Evolutionary conservation across 1,140 invertebrate species (phyloP).

Genomic region (Argopecten irradians): DNA sequence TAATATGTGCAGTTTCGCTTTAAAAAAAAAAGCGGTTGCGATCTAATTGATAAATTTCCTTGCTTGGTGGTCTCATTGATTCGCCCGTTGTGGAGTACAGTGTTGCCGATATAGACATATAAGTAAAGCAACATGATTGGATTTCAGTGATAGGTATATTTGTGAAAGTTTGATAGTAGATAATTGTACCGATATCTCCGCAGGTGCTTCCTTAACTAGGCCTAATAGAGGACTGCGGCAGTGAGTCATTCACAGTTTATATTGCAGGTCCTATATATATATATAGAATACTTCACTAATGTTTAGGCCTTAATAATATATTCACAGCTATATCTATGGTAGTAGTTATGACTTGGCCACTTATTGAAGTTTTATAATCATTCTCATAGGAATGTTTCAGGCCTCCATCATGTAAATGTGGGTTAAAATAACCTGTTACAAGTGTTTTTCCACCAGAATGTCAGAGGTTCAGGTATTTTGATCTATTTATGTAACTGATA

Average conservation of each 20-base stretch:
- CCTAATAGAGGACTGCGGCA: background rate
- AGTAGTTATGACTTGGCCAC: background rate
- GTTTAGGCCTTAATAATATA: background rate
- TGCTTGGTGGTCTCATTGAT: conserved; percentile 15
- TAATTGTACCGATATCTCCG: background rate
- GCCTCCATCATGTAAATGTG: background rate
- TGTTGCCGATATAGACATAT: background rate
- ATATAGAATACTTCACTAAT: background rate
- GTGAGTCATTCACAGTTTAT: background rate
- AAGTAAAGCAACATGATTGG: background rate
- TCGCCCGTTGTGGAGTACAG: background rate
- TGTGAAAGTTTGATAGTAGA: background rate
- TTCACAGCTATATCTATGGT: background rate
- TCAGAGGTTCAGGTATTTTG: background rate
- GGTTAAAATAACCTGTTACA: background rate
- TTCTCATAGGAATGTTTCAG: background rate
- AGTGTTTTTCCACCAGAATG: background rate
- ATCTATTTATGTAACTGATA: too few relatives aligned
- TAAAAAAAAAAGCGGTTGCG: background rate
- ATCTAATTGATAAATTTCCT: conserved; percentile 10
- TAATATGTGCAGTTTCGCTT: background rate
- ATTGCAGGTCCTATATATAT: background rate
- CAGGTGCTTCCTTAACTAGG: background rate
- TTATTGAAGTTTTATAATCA: background rate
- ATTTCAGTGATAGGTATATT: background rate